phyloP scores from a whole-genome alignment of 64 coral and sea anemone genomes.

The Pocillopora damicornis region DNA sequence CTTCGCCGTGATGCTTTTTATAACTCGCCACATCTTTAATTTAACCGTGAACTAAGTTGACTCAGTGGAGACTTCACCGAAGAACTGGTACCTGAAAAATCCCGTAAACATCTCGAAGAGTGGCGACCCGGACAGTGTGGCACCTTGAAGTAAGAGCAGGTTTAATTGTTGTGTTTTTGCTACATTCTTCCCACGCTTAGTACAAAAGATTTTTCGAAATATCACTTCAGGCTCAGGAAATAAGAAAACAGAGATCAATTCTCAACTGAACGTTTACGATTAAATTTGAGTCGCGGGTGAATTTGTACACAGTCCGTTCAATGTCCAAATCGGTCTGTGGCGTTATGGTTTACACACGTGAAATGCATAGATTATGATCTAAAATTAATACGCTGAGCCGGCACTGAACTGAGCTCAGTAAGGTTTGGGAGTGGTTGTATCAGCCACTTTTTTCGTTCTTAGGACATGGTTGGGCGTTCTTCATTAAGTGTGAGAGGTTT shows the following conservation, averaged over 20 bases:
- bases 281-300: not conserved
- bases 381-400: conserved; percentile 33
- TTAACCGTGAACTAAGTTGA: not conserved
- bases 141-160: conserved; percentile 21
- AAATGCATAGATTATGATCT: conserved; percentile 44
- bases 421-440: conserved; percentile 20
- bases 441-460: conserved; percentile 7
- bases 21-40: too few species aligned
- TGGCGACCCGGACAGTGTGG: not conserved
- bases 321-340: conserved; percentile 17
- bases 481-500: too few species aligned
- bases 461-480: too few species aligned
- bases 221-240: not conserved
- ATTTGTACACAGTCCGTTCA: not conserved
- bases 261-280: not conserved
- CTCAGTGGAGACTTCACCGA: not conserved
- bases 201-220: not conserved
- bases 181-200: not conserved
- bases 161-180: not conserved
- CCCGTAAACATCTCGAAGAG: conserved; percentile 1
- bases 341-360: conserved; percentile 2
- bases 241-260: not conserved
- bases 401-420: too few species aligned
- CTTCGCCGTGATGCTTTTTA: too few species aligned
- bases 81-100: conserved; percentile 21